These are phyloP conservation scores for Malurus elegans DNA, from an alignment of 2,113 vertebrate species.

Conservation along the genomic window DNA sequence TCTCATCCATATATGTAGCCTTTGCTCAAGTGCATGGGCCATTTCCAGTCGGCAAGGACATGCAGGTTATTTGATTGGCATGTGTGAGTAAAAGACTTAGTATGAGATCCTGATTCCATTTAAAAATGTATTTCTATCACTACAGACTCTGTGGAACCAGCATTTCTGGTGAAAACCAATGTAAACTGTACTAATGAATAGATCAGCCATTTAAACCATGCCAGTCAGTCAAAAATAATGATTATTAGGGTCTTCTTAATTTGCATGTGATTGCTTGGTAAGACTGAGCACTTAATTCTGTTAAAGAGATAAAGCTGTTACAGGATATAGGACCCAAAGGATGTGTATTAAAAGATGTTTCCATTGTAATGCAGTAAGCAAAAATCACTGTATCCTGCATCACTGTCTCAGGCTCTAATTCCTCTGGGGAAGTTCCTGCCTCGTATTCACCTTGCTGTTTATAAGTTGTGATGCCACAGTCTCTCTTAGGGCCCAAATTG, in stretches of 20 bases:
- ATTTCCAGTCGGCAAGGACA: neutral
- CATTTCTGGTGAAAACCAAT: neutral
- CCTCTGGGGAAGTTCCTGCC: neutral
- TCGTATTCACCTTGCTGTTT: neutral
- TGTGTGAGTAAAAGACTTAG: neutral
- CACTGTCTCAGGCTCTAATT: neutral
- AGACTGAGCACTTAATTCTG: slow-evolving; percentile 1
- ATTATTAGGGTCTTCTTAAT: slow-evolving; percentile 26
- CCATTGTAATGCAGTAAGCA: neutral
- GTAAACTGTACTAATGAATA: neutral
- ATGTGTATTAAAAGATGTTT: slow-evolving; percentile 9
- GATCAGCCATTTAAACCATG: neutral
- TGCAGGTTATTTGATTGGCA: neutral
- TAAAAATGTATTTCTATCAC: neutral
- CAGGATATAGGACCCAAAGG: neutral
- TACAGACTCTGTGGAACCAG: neutral
- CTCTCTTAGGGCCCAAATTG: neutral
- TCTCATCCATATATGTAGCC: neutral
- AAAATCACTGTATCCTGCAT: neutral
- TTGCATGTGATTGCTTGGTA: neutral
- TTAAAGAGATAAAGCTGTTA: slow-evolving; percentile 13
- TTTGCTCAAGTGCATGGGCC: neutral
- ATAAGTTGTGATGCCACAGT: neutral
- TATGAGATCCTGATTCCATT: neutral
- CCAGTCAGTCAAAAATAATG: slow-evolving; percentile 17